Base-by-base conservation (phyloP, 2,888 invertebrate species). In the Oxyscelio sp. region DNA sequence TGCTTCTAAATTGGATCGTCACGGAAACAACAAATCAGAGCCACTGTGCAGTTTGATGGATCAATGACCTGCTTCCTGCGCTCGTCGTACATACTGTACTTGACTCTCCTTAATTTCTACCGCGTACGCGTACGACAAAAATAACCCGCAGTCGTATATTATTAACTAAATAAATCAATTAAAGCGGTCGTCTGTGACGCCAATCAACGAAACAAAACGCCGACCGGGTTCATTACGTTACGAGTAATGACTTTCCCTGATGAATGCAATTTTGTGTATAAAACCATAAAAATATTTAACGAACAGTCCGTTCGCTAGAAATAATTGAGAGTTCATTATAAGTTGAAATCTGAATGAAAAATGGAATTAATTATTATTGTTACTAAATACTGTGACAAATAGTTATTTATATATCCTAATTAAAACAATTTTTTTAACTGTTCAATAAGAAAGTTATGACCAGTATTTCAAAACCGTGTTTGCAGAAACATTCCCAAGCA, bases 41-140 rank as follows among this genome's bases (percentile, higher is more conserved):
- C 61, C 50, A 71, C 83, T 84, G 68, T 87, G 43, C 52, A 17
- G 65, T 85, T 79, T 87, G 89, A 89, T 89, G 82, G 90, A 91
- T 90, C 91, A 91, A 91, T 89, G 90, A 91, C 89, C 89, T 84
- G 88, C 85, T 91, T 91, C 91, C 90, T 90, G 91, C 78, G 59
- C 83, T 90, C n/a, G n/a, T 88, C 89, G 88, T 65, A 85, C 74
- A 73, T 74, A 89, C 89, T 88, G 89, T 82, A 84, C 88, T 88
- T 87, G 86, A 86, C 87, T 88, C 89, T 89, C 84, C 85, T 88
- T 86, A 89, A 89, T 89, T 90, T 87, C 80, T 74, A 73, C 81
- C 59, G 83, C 70, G 80, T 77, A 83, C 65, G 75, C 83, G 77
- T 86, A 66, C 85, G 86, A 87, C 89, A 86, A 88, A 90, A 89